Percentiles rank a stretch among this genome's conserved stretches.
These are phyloP conservation scores for Protophormia terraenovae DNA, from an alignment of 2,888 invertebrate species.

Conservation along the genomic window DNA sequence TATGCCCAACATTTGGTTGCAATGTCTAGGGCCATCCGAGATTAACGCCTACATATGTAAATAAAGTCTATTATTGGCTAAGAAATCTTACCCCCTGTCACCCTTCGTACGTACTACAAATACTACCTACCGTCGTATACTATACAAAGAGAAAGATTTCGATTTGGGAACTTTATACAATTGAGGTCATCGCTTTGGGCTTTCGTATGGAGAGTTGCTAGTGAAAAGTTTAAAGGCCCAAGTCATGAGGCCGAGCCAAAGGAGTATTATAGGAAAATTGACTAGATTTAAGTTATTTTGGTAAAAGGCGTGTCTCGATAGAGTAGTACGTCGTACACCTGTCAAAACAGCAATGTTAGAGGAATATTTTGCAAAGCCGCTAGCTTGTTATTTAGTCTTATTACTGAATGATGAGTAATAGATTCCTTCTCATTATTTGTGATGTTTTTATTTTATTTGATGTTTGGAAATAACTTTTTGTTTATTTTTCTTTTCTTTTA, in stretches of 20 bases:
- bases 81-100: slow-evolving; percentile 43
- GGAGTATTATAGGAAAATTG: too few species aligned
- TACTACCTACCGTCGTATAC: too few species aligned
- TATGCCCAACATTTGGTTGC: not conserved
- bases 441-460: not conserved
- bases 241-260: not conserved
- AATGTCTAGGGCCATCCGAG: not conserved
- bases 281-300: too few species aligned
- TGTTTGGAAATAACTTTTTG: not conserved
- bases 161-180: slow-evolving; percentile 50
- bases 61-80: slow-evolving; percentile 41
- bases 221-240: not conserved
- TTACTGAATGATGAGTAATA: slow-evolving; percentile 15
- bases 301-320: slow-evolving; percentile 57
- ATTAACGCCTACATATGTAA: slow-evolving; percentile 25
- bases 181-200: slow-evolving; percentile 62
- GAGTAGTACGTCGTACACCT: slow-evolving; percentile 8
- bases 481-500: not conserved
- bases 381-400: too few species aligned
- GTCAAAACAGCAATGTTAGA: slow-evolving; percentile 1
- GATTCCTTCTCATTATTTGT: not conserved
- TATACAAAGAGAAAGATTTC: slow-evolving; percentile 44
- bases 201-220: slow-evolving; percentile 19
- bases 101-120: too few species aligned
- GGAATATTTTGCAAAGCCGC: not conserved